Conservation (phyloP, 2,797 vertebrate species). For the Aulostomus chinensis region DNA sequence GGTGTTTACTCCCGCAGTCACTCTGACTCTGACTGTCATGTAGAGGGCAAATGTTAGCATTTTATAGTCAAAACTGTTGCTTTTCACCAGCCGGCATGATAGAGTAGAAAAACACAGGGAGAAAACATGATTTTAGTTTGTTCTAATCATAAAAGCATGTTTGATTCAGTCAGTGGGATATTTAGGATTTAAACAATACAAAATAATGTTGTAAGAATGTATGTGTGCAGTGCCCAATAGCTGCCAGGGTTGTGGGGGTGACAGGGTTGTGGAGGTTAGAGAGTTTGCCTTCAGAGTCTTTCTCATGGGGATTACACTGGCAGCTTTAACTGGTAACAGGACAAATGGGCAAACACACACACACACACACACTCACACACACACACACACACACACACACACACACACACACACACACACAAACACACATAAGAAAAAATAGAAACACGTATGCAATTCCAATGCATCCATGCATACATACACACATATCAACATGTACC, state of each 20-base stretch:
- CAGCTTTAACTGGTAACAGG: conserved; percentile 59
- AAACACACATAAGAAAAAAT: conserved; percentile 9
- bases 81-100: background rate
- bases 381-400: conserved; percentile 4
- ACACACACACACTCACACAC: background rate
- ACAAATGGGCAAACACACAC: conserved; percentile 33
- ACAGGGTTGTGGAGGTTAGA: conserved; percentile 65
- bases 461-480: too few species aligned
- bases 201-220: conserved; percentile 8
- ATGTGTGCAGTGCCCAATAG: conserved; percentile 16
- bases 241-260: conserved; percentile 33
- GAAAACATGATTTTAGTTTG: too few species aligned
- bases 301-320: conserved; percentile 75
- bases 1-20: too few species aligned
- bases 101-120: too few species aligned
- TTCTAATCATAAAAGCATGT: too few species aligned
- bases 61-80: too few species aligned
- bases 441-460: too few species aligned
- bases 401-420: background rate
- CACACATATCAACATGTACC: background rate
- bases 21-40: too few species aligned
- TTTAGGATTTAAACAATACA: too few species aligned
- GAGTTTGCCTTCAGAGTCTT: conserved; percentile 71
- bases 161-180: too few species aligned
- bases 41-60: too few species aligned